Evolutionary conservation across 2,888 invertebrate species (phyloP).

Genomic region (Agrilus biguttatus): DNA sequence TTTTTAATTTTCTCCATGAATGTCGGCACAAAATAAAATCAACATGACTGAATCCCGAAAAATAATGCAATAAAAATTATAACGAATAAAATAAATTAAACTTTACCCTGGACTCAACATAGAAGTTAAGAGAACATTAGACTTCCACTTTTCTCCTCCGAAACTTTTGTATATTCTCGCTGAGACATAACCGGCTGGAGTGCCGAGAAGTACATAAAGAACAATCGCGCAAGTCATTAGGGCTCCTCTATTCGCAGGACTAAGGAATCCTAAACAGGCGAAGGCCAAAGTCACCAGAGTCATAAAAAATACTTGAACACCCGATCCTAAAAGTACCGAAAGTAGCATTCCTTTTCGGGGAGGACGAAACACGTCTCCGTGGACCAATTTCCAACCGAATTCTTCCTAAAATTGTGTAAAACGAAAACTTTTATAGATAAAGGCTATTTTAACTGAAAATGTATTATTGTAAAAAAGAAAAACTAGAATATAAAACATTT

Average conservation of each 20-base stretch:
- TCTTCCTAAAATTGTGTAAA: constrained; percentile 61
- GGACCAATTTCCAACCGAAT: constrained; percentile 95
- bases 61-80: not conserved
- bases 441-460: not conserved
- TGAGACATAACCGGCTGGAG: constrained; percentile 92
- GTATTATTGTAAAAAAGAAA: too few relatives aligned
- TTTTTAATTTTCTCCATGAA: too few relatives aligned
- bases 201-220: constrained; percentile 90
- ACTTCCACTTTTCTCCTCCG: constrained; percentile 97
- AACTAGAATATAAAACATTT: too few relatives aligned
- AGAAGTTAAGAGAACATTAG: constrained; percentile 90
- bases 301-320: constrained; percentile 94
- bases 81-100: constrained; percentile 1
- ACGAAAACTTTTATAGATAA: constrained; percentile 14
- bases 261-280: constrained; percentile 97
- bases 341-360: constrained; percentile 93
- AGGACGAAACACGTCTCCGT: constrained; percentile 95
- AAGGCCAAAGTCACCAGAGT: constrained; percentile 89
- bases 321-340: constrained; percentile 91
- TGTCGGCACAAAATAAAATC: not conserved
- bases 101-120: constrained; percentile 91
- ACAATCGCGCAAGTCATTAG: constrained; percentile 97
- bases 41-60: not conserved
- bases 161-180: constrained; percentile 97
- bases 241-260: constrained; percentile 96